These are phyloP conservation scores for Harpagifer antarcticus DNA, from an alignment of 2,797 vertebrate genomes.

Conservation along the genomic window DNA sequence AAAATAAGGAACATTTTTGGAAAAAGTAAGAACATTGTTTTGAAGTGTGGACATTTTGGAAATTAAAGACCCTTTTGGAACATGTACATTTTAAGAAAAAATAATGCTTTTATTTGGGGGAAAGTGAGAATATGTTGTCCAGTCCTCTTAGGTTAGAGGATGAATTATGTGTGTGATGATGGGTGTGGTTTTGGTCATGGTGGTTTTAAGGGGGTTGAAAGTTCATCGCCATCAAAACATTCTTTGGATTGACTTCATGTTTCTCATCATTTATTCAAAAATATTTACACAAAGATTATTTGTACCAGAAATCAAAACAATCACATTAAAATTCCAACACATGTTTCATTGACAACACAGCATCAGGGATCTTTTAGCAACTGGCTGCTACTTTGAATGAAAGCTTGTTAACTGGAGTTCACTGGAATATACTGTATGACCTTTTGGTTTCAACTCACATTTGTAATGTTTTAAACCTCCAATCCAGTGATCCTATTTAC, in stretches of 20 bases:
- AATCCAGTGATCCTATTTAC: constrained; percentile 31
- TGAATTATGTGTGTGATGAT: constrained; percentile 1
- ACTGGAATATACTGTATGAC: constrained; percentile 21
- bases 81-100: not conserved
- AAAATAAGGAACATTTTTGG: not conserved
- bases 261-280: constrained; percentile 18
- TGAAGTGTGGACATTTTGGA: not conserved
- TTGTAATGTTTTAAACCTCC: constrained; percentile 32
- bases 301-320: constrained; percentile 23
- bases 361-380: constrained; percentile 9
- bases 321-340: constrained; percentile 27
- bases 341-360: constrained; percentile 34
- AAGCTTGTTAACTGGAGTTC: constrained; percentile 38
- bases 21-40: not conserved
- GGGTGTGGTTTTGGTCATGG: constrained; percentile 39
- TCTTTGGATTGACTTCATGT: constrained; percentile 26
- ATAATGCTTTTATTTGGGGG: not conserved
- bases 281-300: constrained; percentile 13
- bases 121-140: not conserved
- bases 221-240: constrained; percentile 51
- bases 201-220: constrained; percentile 16
- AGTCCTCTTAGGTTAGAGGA: not conserved
- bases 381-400: constrained; percentile 41
- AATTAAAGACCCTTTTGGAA: not conserved
- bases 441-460: constrained; percentile 20